phyloP scores from a whole-genome alignment of 2,888 invertebrate species.

The Diogma glabrata region DNA sequence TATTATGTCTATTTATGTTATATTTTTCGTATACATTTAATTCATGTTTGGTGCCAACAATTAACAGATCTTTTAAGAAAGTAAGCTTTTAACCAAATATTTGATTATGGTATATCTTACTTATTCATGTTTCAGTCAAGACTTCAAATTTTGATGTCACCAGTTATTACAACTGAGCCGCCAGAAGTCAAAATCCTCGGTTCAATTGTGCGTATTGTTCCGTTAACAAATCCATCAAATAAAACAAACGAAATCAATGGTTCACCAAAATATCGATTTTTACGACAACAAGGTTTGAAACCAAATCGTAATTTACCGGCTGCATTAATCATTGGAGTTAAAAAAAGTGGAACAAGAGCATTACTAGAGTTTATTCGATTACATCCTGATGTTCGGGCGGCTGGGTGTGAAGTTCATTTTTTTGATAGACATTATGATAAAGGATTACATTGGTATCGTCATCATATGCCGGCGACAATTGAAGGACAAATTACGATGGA shows the following conservation, averaged over 20 bases:
- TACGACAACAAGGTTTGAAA: constrained; percentile 52
- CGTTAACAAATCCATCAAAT: constrained; percentile 37
- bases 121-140: neutral
- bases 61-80: constrained; percentile 42
- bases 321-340: constrained; percentile 86
- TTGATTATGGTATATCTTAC: no score
- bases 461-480: constrained; percentile 76
- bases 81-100: constrained; percentile 25
- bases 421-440: constrained; percentile 72
- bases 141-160: constrained; percentile 16
- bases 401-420: constrained; percentile 88
- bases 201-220: constrained; percentile 44
- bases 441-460: constrained; percentile 74
- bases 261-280: constrained; percentile 54
- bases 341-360: constrained; percentile 90
- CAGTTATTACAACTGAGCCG: constrained; percentile 24
- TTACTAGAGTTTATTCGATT: constrained; percentile 81
- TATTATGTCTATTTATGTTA: constrained; percentile 40
- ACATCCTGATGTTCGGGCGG: constrained; percentile 70
- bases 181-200: constrained; percentile 32
- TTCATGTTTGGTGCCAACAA: constrained; percentile 43
- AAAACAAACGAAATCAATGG: constrained; percentile 41
- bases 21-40: constrained; percentile 49
- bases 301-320: constrained; percentile 68
- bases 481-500: constrained; percentile 85